These are phyloP conservation scores for Parazoanthus darwini DNA, from an alignment of 92 coral and sea anemone species.

Conservation along the genomic window DNA sequence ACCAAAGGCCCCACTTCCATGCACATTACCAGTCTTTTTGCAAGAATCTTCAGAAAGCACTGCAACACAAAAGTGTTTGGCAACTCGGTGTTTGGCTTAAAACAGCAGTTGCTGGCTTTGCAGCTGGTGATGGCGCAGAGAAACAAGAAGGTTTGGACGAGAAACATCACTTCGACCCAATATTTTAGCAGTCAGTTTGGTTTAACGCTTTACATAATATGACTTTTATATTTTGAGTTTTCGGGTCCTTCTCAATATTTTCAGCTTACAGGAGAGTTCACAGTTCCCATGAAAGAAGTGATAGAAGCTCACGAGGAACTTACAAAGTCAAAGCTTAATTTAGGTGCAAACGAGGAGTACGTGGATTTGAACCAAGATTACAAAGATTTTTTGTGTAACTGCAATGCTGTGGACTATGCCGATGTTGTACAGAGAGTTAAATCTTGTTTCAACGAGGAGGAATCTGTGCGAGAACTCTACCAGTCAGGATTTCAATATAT, in stretches of 20 bases:
- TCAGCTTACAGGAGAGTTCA: conserved; percentile 69
- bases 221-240: neutral
- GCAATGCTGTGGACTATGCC: conserved; percentile 79
- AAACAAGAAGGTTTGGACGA: conserved; percentile 65
- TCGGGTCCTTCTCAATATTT: neutral
- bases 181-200: neutral
- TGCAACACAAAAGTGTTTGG: conserved; percentile 60
- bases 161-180: neutral
- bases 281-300: conserved; percentile 63
- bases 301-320: conserved; percentile 55
- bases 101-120: conserved; percentile 72
- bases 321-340: conserved; percentile 54
- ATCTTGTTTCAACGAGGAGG: conserved; percentile 55
- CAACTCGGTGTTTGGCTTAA: conserved; percentile 67
- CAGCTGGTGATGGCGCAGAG: conserved; percentile 83
- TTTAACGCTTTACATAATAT: neutral
- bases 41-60: conserved; percentile 64
- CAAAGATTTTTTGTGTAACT: conserved; percentile 62
- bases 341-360: neutral
- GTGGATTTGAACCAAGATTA: conserved; percentile 45
- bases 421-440: conserved; percentile 63
- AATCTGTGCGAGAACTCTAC: conserved; percentile 46
- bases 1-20: neutral
- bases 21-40: conserved; percentile 39
- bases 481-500: conserved; percentile 54